Base-by-base conservation (phyloP, 2,113 vertebrate species). In the Tiliqua scincoides region DNA sequence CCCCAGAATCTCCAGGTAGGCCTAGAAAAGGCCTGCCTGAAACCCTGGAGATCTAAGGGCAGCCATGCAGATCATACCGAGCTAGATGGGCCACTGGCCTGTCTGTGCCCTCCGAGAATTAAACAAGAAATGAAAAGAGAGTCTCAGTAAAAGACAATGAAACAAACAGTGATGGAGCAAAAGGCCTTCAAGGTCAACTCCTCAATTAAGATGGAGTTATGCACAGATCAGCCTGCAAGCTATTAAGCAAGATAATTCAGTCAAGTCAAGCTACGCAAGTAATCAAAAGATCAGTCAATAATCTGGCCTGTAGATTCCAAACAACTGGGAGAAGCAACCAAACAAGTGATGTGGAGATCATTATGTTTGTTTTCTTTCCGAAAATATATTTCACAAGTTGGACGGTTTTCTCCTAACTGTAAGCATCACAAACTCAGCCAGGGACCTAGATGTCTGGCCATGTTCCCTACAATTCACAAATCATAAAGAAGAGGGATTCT, bases 121-220 rank as follows among this genome's bases (percentile, higher is more conserved):
- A 32, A 73, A 57, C 35, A 83, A 43, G 32, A 52, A 61, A 40
- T 67, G 9, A 30, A 18, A 68, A 35, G 70, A 35, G 59, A 63
- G 14, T 35, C 7, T 30, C 10, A 18, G 11, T 71, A 71, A 71
- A 20, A 54, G 10, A 35, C 27, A 52, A 52, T 12, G 5, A 81
- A 23, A n/a, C 4, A 32, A 68, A 52, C 20, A 62, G 14, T 71
- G 32, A 37, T 20, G 18, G 12, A 48, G 3, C 23, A 73, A 40
- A 74, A 85, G 67, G 7, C 48, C 4, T 93, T 59, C 85, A 67
- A 82, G 79, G 6, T 67, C 20, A 80, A 87, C 85, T 78, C 1
- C 85, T 87, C 6, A 5, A 12, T 23, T 10, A 40, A 40, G 63
- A 1, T 14, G n/a, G 32, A 48, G 43, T 48, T 40, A 23, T 27